Base-by-base conservation (phyloP, 2,797 vertebrate genomes). In the Pangasius larnaudii region DNA sequence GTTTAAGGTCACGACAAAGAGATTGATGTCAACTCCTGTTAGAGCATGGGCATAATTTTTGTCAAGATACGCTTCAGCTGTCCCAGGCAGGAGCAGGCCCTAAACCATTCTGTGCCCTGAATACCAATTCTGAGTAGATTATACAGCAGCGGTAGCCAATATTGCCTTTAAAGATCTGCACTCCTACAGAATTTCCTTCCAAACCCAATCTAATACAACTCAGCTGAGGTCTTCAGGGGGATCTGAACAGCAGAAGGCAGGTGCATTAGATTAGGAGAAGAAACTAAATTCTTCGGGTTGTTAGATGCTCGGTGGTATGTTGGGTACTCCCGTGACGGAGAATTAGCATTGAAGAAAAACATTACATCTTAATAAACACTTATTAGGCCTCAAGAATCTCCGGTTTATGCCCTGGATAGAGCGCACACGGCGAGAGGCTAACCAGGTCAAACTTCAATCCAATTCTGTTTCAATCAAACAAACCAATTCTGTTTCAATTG, bases 401-500 rank as follows among this genome's bases (percentile, higher is more conserved):
- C 36, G 80, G 39, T 83, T 83, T 83, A 27, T 27, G 24, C 53
- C 46, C 19, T 16, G 75, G 59, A 80, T 39, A 56, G 14, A 53
- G 61, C 1, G 6, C 33, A 22, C 27, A 79, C 22, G 3, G 61
- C 42, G 30, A 85, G 13, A 72, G 36, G 71, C 71, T 90, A 58
- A 91, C 89, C 85, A 59, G 86, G 89, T 91, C 86, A 88, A 86
- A 91, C 91, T 90, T 90, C 89, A 89, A 89, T 92, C 86, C 51
- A 90, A 91, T 89, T 91, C 89, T 89, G 86, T 86, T 90, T 91
- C 92, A 91, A 94, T 91, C 74, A 78, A 14, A 89, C 89, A 89
- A 90, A 91, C 88, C 61, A 91, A 92, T 89, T 91, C 89, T 88
- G 85, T 85, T 90, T 91, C 92, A 90, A 94, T 91, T 93, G 89